Evolutionary conservation across 2,888 invertebrate genomes (phyloP).

Genomic region (Cyrtodaria siliqua): DNA sequence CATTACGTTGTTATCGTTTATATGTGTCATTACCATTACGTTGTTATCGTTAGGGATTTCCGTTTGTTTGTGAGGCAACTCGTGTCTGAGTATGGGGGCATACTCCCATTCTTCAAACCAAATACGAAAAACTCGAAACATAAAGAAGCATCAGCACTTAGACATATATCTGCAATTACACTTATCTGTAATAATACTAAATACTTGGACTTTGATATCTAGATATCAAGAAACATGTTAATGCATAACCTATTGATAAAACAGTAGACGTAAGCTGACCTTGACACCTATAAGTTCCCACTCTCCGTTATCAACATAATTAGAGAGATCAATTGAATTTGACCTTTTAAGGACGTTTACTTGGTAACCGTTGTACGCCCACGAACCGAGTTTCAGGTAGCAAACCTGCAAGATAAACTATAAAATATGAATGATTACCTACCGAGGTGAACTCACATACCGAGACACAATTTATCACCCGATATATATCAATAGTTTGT

Average conservation of each 20-base stretch:
- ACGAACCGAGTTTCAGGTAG: constrained; percentile 83
- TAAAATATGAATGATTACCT: constrained; percentile 1
- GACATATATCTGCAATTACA: too few species aligned
- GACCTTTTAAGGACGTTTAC: constrained; percentile 82
- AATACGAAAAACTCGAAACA: too few species aligned
- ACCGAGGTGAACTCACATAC: too few species aligned
- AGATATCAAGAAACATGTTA: not conserved
- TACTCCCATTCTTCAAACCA: too few species aligned
- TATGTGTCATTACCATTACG: too few species aligned
- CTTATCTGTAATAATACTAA: not conserved
- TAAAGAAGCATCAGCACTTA: too few species aligned
- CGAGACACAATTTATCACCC: too few species aligned
- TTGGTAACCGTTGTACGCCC: constrained; percentile 84
- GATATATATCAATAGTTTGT: too few species aligned
- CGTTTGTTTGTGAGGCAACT: too few species aligned
- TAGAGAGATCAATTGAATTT: constrained; percentile 87
- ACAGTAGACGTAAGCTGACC: constrained; percentile 30
- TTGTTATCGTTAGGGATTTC: too few species aligned
- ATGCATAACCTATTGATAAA: not conserved
- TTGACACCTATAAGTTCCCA: constrained; percentile 87
- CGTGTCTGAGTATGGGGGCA: too few species aligned
- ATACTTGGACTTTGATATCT: not conserved
- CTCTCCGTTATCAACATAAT: constrained; percentile 88
- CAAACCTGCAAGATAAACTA: constrained; percentile 67
- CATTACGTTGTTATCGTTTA: too few species aligned